Evolutionary conservation across 2,888 invertebrate species (phyloP).

Genomic region (Zaprionus obscuricornis): DNA sequence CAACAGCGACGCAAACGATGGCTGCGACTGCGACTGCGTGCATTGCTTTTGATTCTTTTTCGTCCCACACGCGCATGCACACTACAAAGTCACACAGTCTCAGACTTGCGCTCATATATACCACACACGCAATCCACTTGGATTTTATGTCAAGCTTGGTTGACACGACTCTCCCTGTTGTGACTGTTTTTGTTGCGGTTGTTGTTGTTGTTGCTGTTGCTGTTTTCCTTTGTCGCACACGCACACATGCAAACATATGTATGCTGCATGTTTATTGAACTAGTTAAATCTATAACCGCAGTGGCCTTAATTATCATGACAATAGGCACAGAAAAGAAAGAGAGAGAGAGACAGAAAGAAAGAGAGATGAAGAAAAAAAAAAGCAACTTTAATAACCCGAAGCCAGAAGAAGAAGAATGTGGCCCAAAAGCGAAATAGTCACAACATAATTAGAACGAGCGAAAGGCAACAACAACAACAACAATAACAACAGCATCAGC

Average conservation of each 20-base stretch:
- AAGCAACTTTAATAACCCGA: slow-evolving; percentile 41
- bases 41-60: slow-evolving; percentile 41
- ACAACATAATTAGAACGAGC: slow-evolving; percentile 66
- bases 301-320: slow-evolving; percentile 78
- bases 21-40: slow-evolving; percentile 33
- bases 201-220: slow-evolving; percentile 9
- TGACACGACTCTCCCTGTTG: slow-evolving; percentile 30
- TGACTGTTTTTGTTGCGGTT: slow-evolving; percentile 9
- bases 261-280: slow-evolving; percentile 58
- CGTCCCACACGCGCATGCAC: slow-evolving; percentile 27
- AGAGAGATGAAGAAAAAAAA: too few species aligned
- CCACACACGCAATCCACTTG: slow-evolving; percentile 17
- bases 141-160: slow-evolving; percentile 42
- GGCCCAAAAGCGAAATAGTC: slow-evolving; percentile 50
- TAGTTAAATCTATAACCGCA: slow-evolving; percentile 62
- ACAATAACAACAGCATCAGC: slow-evolving; percentile 65
- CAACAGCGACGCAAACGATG: slow-evolving; percentile 4
- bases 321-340: slow-evolving; percentile 60
- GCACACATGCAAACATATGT: slow-evolving; percentile 3
- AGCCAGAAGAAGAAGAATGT: slow-evolving; percentile 44
- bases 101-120: too few species aligned
- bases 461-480: slow-evolving; percentile 49
- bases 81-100: not conserved
- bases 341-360: slow-evolving; percentile 17
- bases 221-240: slow-evolving; percentile 29